These are phyloP conservation scores for Formica exsecta DNA, from an alignment of 1,140 invertebrate genomes.

Conservation along the genomic window DNA sequence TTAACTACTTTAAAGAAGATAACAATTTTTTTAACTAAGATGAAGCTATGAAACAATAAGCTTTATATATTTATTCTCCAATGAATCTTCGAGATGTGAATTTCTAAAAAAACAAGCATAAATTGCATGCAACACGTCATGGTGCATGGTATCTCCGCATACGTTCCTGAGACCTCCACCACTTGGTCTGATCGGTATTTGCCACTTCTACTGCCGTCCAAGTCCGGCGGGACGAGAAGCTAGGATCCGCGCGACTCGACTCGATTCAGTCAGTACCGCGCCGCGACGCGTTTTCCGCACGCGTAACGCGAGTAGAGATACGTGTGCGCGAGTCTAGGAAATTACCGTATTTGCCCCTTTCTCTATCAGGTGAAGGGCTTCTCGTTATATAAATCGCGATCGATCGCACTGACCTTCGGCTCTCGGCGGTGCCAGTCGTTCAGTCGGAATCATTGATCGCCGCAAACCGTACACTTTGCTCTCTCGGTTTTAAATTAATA, in stretches of 20 bases:
- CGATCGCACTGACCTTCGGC: conserved; percentile 44
- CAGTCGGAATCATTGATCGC: conserved; percentile 22
- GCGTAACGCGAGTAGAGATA: conserved; percentile 49
- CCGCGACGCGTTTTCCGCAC: conserved; percentile 68
- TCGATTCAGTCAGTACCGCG: conserved; percentile 41
- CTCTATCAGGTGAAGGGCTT: conserved; percentile 55
- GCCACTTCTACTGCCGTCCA: conserved; percentile 70
- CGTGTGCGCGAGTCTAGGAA: background rate
- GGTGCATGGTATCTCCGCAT: conserved; percentile 39
- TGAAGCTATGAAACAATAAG: background rate
- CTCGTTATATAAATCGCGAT: conserved; percentile 44
- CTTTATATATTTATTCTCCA: background rate
- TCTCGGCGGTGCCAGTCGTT: conserved; percentile 56
- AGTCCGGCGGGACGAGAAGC: conserved; percentile 43
- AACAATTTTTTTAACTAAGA: no score
- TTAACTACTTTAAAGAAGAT: no score
- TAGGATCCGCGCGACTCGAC: conserved; percentile 54
- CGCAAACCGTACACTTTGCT: background rate
- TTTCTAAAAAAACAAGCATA: background rate
- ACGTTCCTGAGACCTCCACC: conserved; percentile 65
- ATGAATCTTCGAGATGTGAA: background rate
- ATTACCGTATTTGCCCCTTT: conserved; percentile 35
- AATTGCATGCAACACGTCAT: background rate
- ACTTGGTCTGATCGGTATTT: conserved; percentile 56
- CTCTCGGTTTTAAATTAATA: conserved; percentile 16